phyloP scores from a whole-genome alignment of 2,888 invertebrate species.

The Pandemis corylana region DNA sequence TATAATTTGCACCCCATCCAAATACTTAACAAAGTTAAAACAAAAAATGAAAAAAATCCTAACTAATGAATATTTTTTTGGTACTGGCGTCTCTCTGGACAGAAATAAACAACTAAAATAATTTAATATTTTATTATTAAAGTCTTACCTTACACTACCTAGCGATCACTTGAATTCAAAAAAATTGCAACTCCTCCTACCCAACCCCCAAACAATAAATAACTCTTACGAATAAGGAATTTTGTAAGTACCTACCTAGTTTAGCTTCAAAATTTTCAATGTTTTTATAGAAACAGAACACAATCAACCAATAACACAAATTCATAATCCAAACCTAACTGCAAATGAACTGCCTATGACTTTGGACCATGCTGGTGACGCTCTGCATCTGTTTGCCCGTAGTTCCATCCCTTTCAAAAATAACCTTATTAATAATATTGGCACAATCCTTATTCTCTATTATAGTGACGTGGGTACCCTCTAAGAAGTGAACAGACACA shows the following conservation, averaged over 20 bases:
- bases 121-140: slow-evolving; percentile 17
- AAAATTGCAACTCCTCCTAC: slow-evolving; percentile 34
- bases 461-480: slow-evolving; percentile 90
- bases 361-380: slow-evolving; percentile 71
- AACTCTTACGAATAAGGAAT: slow-evolving; percentile 21
- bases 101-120: slow-evolving; percentile 44
- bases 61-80: slow-evolving; percentile 74
- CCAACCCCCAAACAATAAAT: slow-evolving; percentile 46
- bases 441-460: slow-evolving; percentile 87
- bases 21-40: neutral
- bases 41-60: slow-evolving; percentile 3
- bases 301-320: slow-evolving; percentile 7
- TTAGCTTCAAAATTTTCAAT: neutral
- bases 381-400: slow-evolving; percentile 62
- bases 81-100: slow-evolving; percentile 71
- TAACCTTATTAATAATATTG: slow-evolving; percentile 84
- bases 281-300: neutral
- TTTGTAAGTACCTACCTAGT: slow-evolving; percentile 9
- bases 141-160: slow-evolving; percentile 48
- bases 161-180: slow-evolving; percentile 56
- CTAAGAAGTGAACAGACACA: slow-evolving; percentile 86
- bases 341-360: slow-evolving; percentile 60
- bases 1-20: slow-evolving; percentile 19
- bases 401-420: slow-evolving; percentile 57
- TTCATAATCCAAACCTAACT: slow-evolving; percentile 28